These are phyloP conservation scores for Trialeurodes vaporariorum DNA, from an alignment of 1,140 invertebrate genomes.

Conservation along the genomic window DNA sequence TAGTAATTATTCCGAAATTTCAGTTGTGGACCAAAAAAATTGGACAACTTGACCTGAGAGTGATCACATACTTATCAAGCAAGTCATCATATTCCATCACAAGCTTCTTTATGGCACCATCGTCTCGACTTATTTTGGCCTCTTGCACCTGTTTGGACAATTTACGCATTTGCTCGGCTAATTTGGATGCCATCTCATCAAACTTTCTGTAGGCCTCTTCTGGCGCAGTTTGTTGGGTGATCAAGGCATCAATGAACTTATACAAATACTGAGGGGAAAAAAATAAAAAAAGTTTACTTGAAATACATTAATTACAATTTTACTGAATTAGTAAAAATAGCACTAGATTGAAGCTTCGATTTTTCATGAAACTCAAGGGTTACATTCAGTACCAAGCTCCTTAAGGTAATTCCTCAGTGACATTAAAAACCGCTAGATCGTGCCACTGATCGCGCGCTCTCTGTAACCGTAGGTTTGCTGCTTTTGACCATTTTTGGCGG, in stretches of 20 bases:
- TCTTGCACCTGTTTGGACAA: constrained; percentile 89
- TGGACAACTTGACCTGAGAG: no score
- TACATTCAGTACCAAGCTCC: no score
- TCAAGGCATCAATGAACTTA: constrained; percentile 85
- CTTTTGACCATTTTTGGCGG: no score
- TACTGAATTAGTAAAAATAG: no score
- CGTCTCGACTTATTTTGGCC: constrained; percentile 73
- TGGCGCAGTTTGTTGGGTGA: constrained; percentile 93
- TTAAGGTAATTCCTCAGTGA: no score
- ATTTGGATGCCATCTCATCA: constrained; percentile 84
- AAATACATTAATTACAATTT: not conserved
- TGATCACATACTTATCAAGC: constrained; percentile 54
- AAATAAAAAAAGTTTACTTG: not conserved
- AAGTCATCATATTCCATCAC: constrained; percentile 89
- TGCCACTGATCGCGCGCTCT: no score
- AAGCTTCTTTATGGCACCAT: constrained; percentile 76
- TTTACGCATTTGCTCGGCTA: constrained; percentile 83
- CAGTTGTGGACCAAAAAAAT: no score
- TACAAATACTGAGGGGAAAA: constrained; percentile 58
- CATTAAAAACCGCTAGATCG: no score
- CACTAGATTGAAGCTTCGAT: no score
- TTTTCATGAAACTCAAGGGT: no score
- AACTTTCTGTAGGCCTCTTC: constrained; percentile 96
- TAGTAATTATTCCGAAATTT: no score
- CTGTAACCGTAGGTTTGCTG: no score